Percentiles rank a stretch among this genome's conserved stretches.
phyloP scores from a whole-genome alignment of 2,797 vertebrate species.

The Hyperoplus immaculatus region DNA sequence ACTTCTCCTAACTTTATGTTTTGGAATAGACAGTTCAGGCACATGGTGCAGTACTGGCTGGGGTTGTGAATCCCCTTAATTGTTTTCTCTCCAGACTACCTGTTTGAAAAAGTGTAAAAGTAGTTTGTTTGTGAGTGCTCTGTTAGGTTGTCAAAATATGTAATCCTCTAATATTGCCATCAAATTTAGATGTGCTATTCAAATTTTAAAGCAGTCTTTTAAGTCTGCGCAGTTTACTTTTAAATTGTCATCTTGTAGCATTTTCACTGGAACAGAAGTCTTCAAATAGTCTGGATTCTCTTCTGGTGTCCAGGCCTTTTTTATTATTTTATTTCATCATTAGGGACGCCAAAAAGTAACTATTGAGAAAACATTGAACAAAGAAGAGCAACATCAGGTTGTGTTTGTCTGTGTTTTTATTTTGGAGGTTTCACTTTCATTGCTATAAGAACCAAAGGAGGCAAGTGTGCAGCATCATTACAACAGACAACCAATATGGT shows the following conservation, averaged over 20 bases:
- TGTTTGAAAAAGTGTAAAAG: conserved; percentile 36
- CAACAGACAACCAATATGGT: conserved; percentile 9
- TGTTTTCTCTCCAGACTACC: conserved; percentile 15
- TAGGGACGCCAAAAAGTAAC: conserved; percentile 50
- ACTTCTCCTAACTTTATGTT: conserved; percentile 18
- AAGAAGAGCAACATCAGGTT: conserved; percentile 29
- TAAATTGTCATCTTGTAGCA: conserved; percentile 7
- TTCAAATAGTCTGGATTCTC: conserved; percentile 32
- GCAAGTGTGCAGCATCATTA: conserved; percentile 26
- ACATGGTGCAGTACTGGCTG: conserved; percentile 29
- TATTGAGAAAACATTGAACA: conserved; percentile 41
- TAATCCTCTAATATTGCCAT: background rate
- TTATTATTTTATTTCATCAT: conserved; percentile 43
- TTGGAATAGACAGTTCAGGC: conserved; percentile 36
- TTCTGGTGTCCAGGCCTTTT: conserved; percentile 18
- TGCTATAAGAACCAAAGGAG: conserved; percentile 24
- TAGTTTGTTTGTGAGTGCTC: conserved; percentile 2
- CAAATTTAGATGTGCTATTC: conserved; percentile 8
- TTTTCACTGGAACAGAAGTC: background rate
- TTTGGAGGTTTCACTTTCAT: conserved; percentile 26
- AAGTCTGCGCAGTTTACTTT: conserved; percentile 4
- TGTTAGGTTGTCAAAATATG: no score
- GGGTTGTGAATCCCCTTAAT: conserved; percentile 28
- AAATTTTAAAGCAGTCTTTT: conserved; percentile 29
- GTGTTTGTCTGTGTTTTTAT: conserved; percentile 9